Conservation (phyloP, 2,888 invertebrate genomes). For the Nasonia oneida region DNA sequence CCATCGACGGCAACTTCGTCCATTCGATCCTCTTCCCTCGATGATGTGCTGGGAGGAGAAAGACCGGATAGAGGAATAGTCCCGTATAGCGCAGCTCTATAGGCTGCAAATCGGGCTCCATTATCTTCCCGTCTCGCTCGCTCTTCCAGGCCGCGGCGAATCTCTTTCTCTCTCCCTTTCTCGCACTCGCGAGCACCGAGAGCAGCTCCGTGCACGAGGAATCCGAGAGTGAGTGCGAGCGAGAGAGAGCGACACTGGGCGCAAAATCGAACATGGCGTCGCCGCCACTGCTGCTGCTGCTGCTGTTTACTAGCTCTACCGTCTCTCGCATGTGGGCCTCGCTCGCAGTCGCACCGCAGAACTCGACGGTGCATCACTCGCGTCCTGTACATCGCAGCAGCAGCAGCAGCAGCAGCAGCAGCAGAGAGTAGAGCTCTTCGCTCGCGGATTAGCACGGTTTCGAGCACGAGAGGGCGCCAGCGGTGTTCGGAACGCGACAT, state of each 20-base stretch:
- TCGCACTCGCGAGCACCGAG: not conserved
- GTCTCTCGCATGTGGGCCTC: slow-evolving; percentile 79
- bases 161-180: not conserved
- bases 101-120: slow-evolving; percentile 2
- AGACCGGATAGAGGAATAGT: not conserved
- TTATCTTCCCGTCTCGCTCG: not conserved
- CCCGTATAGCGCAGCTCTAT: not conserved
- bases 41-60: not conserved
- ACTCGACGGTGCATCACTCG: slow-evolving; percentile 53
- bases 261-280: slow-evolving; percentile 73
- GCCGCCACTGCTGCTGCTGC: not conserved
- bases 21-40: not conserved
- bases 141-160: not conserved
- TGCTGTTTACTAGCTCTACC: slow-evolving; percentile 77
- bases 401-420: not conserved
- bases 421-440: not conserved
- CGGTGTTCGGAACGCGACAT: not conserved
- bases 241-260: not conserved
- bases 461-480: not conserved
- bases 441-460: not conserved
- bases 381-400: not conserved
- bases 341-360: slow-evolving; percentile 54
- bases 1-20: not conserved
- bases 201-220: not conserved
- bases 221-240: not conserved